Evolutionary conservation across 2,113 vertebrate species (phyloP).

Genomic region (Leptodactylus fuscus): DNA sequence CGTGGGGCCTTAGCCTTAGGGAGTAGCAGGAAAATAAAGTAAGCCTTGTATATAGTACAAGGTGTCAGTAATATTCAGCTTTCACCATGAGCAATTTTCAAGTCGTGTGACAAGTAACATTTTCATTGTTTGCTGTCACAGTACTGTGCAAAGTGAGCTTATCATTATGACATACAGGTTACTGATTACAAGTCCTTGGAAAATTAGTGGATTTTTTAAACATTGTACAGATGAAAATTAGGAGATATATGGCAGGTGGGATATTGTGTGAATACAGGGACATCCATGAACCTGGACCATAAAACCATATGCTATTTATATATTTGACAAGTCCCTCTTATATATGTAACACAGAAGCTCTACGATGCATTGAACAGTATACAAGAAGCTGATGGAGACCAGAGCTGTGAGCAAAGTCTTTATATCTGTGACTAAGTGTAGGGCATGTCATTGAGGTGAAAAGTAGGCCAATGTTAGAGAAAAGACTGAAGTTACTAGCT

Average conservation of each 20-base stretch:
- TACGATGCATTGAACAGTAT: neutral
- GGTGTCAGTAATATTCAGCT: neutral
- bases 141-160: neutral
- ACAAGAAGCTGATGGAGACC: neutral
- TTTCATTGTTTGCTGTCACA: neutral
- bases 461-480: slow-evolving; percentile 21
- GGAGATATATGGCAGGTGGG: neutral
- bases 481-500: neutral
- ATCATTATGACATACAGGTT: neutral
- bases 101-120: neutral
- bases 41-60: no score
- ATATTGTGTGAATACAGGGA: neutral
- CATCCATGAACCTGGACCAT: neutral
- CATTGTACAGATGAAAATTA: neutral
- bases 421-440: neutral
- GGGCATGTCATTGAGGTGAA: slow-evolving; percentile 28
- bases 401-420: neutral
- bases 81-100: neutral
- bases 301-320: neutral
- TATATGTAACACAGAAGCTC: neutral
- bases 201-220: neutral
- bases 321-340: neutral
- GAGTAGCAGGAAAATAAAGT: no score
- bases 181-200: no score
- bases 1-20: no score